Base-by-base conservation (phyloP, 2,797 vertebrate species). In the Gymnopithys bicolor region DNA sequence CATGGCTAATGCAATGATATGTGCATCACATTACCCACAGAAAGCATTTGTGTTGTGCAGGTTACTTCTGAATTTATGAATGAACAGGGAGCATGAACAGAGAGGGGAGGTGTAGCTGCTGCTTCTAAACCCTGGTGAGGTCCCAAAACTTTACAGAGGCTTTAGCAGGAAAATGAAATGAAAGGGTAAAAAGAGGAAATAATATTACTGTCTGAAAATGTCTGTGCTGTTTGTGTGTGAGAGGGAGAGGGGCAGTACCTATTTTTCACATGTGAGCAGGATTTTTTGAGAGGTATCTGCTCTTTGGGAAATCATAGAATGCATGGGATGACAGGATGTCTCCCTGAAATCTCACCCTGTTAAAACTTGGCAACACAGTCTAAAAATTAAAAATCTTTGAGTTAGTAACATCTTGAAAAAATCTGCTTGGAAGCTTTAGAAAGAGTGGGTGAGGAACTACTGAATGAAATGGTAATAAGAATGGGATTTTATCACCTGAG, bases 1-100 rank as follows among this genome's bases (percentile, higher is more conserved):
- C 94, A 94, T 82, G 80, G 90, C 80, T 97, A 98, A 97, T 95
- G 94, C 86, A 96, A 96, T 97, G 93, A 96, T 84, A 95, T 63
- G 67, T 80, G 69, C 66, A 93, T 87, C 86, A 63, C 84, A 83
- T 90, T 89, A 94, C 58, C 28, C 63, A 52, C 71, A 78, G 49
- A 92, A 93, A 89, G 66, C 51, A 83, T 96, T 87, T 93, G 70
- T 37, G 74, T 87, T 89, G 60, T 86, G 60, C 91, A 78, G 84
- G 13, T 14, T 77, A 32, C 66, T 83, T 81, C 41, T 69, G 94
- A 85, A 67, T 93, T 90, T 96, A 80, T 95, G 94, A 96, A 96
- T 95, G 91, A 94, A 84, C 30, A 56, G 48, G 59, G 37, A 88
- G 45, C 27, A 9, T 24, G 41, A 79, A 27, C 15, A 71, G 74